Evolutionary conservation across 2,113 vertebrate genomes (phyloP).

Genomic region (Heteronetta atricapilla): DNA sequence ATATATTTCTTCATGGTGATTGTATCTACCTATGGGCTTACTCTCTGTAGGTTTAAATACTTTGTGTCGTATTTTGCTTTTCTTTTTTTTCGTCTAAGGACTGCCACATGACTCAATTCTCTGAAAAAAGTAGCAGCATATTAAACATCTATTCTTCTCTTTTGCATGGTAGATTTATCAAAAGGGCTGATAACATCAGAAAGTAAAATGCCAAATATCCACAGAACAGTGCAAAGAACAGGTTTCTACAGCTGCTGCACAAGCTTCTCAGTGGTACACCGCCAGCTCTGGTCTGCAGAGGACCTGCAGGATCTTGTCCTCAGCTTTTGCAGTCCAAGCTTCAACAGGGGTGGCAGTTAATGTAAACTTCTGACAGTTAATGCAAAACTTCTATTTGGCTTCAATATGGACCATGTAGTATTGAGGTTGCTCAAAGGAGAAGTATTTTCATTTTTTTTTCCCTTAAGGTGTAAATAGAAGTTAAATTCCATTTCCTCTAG

Average conservation of each 20-base stretch:
- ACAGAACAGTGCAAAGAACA: not conserved
- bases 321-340: not conserved
- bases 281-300: not conserved
- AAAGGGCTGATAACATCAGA: not conserved
- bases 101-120: not conserved
- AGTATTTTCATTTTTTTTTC: fast-evolving
- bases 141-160: not conserved
- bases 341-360: not conserved
- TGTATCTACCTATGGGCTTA: not conserved
- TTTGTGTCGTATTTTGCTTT: not conserved
- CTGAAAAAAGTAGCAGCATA: not conserved
- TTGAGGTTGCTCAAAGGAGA: not conserved
- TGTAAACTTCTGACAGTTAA: not conserved
- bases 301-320: not conserved
- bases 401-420: not conserved
- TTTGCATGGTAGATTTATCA: not conserved
- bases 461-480: not conserved
- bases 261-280: not conserved
- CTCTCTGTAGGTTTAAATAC: not conserved
- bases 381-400: not conserved
- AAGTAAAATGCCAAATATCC: not conserved
- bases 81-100: constrained; percentile 12
- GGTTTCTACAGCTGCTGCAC: not conserved
- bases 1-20: not conserved
- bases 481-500: not conserved